Evolutionary conservation across 2,113 vertebrate genomes (phyloP), one percentile per base, ranked within the genome.

Genomic region (Nasalis larvatus): DNA sequence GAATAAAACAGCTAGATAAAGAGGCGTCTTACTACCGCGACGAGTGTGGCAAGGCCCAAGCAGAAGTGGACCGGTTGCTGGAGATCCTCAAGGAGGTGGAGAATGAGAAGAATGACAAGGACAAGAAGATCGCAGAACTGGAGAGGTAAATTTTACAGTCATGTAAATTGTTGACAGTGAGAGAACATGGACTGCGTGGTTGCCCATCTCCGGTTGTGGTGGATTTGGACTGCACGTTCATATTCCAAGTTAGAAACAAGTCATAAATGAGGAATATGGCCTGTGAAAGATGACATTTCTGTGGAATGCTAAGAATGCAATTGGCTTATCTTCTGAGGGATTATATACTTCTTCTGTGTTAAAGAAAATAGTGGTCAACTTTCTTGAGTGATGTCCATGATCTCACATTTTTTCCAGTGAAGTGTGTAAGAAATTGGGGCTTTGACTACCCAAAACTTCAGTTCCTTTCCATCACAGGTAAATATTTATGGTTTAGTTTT

Each of bases 41-140:
- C 40, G 99, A 99, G 97, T 99, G 99, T 85, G 98, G 99, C 92
- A 99, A 99, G 98, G 99, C 99, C 37, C 99, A 99, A 97, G 99
- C 99, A 0, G 99, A 99, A 98, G 99, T 99, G 78, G 99, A 99
- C 98, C 98, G 99, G 97, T 98, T 99, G 84, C 99, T 99, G 98
- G 99, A 99, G 95, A 99, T 99, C 95, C 99, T 99, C 96, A 99
- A 99, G 96, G 99, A 99, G 87, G 99, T 99, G 74, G 99, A 99
- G 97, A 99, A 99, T 47, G 99, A 99, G 97, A 99, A 99, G 98
- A 99, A 99, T 25, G 99, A 99, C 98, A 99, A 99, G 98, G 99
- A 99, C 98, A 99, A 99, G 98, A 99, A 99, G 98, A 99, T 99
- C 47, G 98, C 99, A 9, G 99, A 99, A 92, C 99, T 99, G 37